Evolutionary conservation across 2,888 invertebrate species (phyloP), one percentile per base, ranked within the genome.

Genomic region (Lomographa bimaculata): DNA sequence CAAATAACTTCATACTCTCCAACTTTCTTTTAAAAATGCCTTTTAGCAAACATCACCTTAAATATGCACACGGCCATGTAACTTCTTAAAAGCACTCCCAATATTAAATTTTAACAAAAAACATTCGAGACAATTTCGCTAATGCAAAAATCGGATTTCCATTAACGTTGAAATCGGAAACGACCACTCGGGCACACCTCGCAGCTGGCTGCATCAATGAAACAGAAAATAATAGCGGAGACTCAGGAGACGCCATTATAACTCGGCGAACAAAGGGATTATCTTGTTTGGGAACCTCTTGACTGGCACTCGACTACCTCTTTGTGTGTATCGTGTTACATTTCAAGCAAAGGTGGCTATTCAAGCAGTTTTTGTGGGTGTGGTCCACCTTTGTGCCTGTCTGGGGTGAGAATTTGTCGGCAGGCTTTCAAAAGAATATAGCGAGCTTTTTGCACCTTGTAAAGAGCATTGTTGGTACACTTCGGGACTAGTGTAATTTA

Each of bases 221-320:
- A 78, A 75, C 69, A 75, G 73, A 75, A 79, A 81, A 84, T 80
- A 81, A 80, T 80, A 75, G 74, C 66, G 41, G 60, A 66, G 71
- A 76, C 76, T 67, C 74, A 44, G 63, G 72, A 79, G 79, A 76
- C 67, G 71, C 80, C 77, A 80, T 84, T 82, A 84, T 81, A 78
- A 74, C 75, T 66, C 70, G 67, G 67, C 77, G 78, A 81, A 83
- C 83, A 84, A 84, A 78, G 80, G 81, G 81, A 84, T 84, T 84
- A 84, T 86, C 84, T 82, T 85, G 85, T 86, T 86, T 84, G 82
- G 79, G 80, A 84, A 82, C 82, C 83, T 85, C 85, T 86, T 84
- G 85, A 84, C 83, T 78, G 77, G 72, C 74, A 74, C 80, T 83
- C 78, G 72, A 69, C 65, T 66, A 70, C 64, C n/a, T 68, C 75